Evolutionary conservation across 23 tunicate genomes (phyloP).

Genomic region (Aplidium turbinatum): DNA sequence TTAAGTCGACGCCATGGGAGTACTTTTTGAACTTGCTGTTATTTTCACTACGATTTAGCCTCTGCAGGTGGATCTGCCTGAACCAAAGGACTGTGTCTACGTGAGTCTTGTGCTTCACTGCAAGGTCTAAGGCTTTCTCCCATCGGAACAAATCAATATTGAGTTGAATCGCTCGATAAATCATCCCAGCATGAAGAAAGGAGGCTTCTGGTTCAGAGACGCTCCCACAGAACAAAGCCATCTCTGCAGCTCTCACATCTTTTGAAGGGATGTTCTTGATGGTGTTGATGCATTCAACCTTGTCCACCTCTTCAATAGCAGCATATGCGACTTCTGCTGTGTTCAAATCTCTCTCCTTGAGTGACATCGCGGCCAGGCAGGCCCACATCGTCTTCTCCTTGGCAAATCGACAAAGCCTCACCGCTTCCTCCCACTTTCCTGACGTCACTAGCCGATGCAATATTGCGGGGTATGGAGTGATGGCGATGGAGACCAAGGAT

Average conservation of each 20-base stretch:
- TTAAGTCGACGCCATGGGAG: slow-evolving; percentile 53
- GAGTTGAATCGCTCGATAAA: slow-evolving; percentile 75
- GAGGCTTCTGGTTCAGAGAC: slow-evolving; percentile 75
- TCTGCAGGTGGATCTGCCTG: slow-evolving; percentile 60
- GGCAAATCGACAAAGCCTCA: slow-evolving; percentile 79
- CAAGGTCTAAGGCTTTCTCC: slow-evolving; percentile 90
- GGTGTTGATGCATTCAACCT: slow-evolving; percentile 76
- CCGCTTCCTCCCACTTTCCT: slow-evolving; percentile 82
- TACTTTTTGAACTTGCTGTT: slow-evolving; percentile 66
- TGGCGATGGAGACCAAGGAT: slow-evolving; percentile 47
- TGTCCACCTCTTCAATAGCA: slow-evolving; percentile 88
- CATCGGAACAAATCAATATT: slow-evolving; percentile 80
- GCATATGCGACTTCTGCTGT: slow-evolving; percentile 92
- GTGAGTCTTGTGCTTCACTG: slow-evolving; percentile 88
- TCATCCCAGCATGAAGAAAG: slow-evolving; percentile 59
- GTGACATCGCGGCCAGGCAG: slow-evolving; percentile 87
- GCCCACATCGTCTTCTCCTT: slow-evolving; percentile 82
- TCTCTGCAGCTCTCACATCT: slow-evolving; percentile 64
- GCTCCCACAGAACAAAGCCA: slow-evolving; percentile 77
- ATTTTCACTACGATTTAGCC: slow-evolving; percentile 57
- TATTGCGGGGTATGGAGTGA: slow-evolving; percentile 73
- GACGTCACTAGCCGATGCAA: slow-evolving; percentile 66
- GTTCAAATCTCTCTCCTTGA: slow-evolving; percentile 65
- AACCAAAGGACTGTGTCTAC: slow-evolving; percentile 93
- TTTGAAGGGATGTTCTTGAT: slow-evolving; percentile 64